Evolutionary conservation across 2,888 invertebrate species (phyloP), one percentile per base, ranked within the genome.

Genomic region (Ommatoiulus sabulosus): DNA sequence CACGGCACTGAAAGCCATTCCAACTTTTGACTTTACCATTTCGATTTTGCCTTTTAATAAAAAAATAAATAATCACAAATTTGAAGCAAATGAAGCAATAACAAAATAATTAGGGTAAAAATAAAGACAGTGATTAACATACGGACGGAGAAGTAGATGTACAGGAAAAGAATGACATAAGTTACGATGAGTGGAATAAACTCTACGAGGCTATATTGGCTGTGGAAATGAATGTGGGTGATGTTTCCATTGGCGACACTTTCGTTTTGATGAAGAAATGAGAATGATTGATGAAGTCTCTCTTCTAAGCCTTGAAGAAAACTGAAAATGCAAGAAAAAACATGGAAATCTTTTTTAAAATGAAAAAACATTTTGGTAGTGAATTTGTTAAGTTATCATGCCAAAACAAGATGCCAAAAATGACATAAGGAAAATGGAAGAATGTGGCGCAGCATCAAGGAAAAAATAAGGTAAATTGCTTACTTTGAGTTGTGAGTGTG

Each of bases 131-230:
- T 4, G 63, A 35, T 80, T 15, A 24, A 86, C 93, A 93, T 91
- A 90, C 98, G 94, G 57, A 99, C 97, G 44, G 98, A 98, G 92
- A 98, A 99, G 92, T 98, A 98, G 48, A 99, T 96, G 92, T 98
- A 99, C 44, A 97, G 93, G 92, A 98, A 98, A 48, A 99, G 93
- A 20, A 97, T 94, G 3, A 97, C 93, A 92, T 98, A 98, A 1
- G 97, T 96, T 89, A 97, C 95, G 43, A 95, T 94, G 10, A 99
- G 93, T 0, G 98, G 98, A 46, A 98, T 94, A 89, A 97, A 95
- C 92, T 97, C 97, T 91, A 95, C 95, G 91, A 96, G 95, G 92
- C 96, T 97, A 90, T 97, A 96, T 92, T 97, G 96, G 88, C 97
- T 97, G 12, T 98, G 97, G 93, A 97, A 98, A 92, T 97, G 96